Evolutionary conservation across 2,113 vertebrate species (phyloP).

Genomic region (Podarcis muralis): DNA sequence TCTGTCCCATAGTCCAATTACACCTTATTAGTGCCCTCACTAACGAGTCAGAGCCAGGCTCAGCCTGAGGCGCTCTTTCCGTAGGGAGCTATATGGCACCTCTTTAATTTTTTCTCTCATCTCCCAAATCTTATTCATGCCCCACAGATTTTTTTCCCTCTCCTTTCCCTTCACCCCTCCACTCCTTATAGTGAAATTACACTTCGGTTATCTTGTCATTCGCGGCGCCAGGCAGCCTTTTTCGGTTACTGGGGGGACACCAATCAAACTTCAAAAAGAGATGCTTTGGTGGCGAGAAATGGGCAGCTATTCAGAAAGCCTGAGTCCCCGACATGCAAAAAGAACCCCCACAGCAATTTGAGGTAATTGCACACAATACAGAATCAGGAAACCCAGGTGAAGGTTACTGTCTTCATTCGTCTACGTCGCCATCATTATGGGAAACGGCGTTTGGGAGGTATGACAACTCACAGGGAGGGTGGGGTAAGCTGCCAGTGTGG

Average conservation of each 20-base stretch:
- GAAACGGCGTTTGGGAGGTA: conserved; percentile 19
- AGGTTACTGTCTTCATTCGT: conserved; percentile 26
- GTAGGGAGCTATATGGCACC: conserved; percentile 28
- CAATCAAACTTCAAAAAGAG: conserved; percentile 49
- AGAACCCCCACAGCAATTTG: conserved; percentile 31
- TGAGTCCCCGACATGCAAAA: conserved; percentile 18
- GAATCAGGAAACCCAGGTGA: conserved; percentile 31
- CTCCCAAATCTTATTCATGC: conserved; percentile 37
- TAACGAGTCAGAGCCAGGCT: conserved; percentile 4
- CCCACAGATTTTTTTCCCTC: background rate
- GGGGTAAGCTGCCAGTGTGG: background rate
- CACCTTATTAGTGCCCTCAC: conserved; percentile 37
- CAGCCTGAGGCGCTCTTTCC: conserved; percentile 1
- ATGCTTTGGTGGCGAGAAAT: conserved; percentile 49
- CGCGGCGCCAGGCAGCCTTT: conserved; percentile 8
- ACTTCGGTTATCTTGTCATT: conserved; percentile 44
- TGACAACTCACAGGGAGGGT: conserved; percentile 7
- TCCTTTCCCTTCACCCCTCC: background rate
- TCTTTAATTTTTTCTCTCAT: background rate
- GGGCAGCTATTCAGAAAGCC: conserved; percentile 31
- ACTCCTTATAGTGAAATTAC: conserved; percentile 34
- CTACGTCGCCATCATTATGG: conserved; percentile 25
- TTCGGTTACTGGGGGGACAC: conserved; percentile 52
- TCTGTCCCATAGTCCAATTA: conserved; percentile 53
- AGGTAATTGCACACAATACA: conserved; percentile 32